Base-by-base conservation (phyloP, 92 coral and sea anemone species). In the Epizoanthus illoricatus region DNA sequence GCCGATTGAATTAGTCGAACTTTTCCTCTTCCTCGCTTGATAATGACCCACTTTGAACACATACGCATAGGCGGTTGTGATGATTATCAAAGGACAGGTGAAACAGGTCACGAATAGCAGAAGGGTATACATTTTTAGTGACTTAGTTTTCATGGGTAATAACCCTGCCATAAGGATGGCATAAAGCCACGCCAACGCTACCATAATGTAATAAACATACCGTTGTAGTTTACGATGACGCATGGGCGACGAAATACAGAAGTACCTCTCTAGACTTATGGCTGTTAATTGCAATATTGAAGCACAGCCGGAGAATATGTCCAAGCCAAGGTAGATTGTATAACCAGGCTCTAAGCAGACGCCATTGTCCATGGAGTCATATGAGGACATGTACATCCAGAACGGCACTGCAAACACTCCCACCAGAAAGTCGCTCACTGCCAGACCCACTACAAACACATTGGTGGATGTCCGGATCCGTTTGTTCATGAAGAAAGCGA, bases 241-340 rank as follows among this genome's bases (percentile, higher is more conserved):
- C 66, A 91, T 85, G 18, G 97, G 98, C 65, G 93, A 87, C 9
- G 90, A 88, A 36, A 89, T 87, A 23, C 92, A 94, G 71, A 93
- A 54, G 65, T 89, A 89, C 58, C 98, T 86, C 86, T 94, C 98
- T 60, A 92, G 62, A 21, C 94, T 91, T 18, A 94, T 94, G 15
- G 98, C 91, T 63, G 98, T 94, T 17, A 94, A 91, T 75, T 94
- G 98, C 6, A 94, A 74, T 56, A 94, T 93, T 45, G 98, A 94
- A 11, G 98, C 98, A 73, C 94, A 90, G 36, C 98, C 97, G 6
- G 94, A 89, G 71, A 94, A 88, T 28, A 94, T 75, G 63, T 94
- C 98, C 59, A 94, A 55, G 59, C 94, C 76, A 21, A 92, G 81
- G 58, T 92, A 92, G 12, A 90, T 73, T 5, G 73, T n/a, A 74